Percentiles rank a stretch among this genome's conserved stretches.
These are phyloP conservation scores for Melanostoma mellinum DNA, from an alignment of 2,888 invertebrate genomes.

Conservation along the genomic window DNA sequence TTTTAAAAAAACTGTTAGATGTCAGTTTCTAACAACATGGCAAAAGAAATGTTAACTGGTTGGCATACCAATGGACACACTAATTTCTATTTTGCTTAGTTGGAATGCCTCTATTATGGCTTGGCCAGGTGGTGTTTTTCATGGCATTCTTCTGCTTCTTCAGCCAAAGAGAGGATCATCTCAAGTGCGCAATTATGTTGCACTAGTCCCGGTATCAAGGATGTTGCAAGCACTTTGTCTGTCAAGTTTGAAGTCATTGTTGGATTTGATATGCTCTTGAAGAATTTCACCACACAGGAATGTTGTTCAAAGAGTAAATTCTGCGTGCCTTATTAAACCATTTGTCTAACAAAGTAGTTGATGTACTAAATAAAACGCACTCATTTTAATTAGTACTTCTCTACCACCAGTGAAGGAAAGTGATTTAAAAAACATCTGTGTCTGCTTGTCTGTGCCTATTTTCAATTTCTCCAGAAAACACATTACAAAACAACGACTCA, in stretches of 20 bases:
- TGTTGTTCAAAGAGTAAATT: neutral
- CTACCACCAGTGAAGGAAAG: conserved; percentile 54
- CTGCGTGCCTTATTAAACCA: conserved; percentile 2
- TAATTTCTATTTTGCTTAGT: conserved; percentile 66
- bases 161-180: conserved; percentile 31
- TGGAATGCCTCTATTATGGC: conserved; percentile 48
- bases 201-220: conserved; percentile 23
- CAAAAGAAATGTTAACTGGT: conserved; percentile 47
- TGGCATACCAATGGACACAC: conserved; percentile 56
- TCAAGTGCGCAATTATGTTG: conserved; percentile 60
- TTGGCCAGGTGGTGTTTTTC: conserved; percentile 52
- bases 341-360: conserved; percentile 1
- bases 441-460: conserved; percentile 1
- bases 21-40: conserved; percentile 29
- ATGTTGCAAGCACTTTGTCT: conserved; percentile 46
- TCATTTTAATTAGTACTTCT: conserved; percentile 21
- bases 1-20: conserved; percentile 60
- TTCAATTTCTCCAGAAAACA: conserved; percentile 10
- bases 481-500: conserved; percentile 7
- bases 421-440: conserved; percentile 50
- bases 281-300: conserved; percentile 15
- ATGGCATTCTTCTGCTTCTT: neutral
- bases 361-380: conserved; percentile 11
- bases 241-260: conserved; percentile 54
- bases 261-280: conserved; percentile 21